Evolutionary conservation across 2,113 vertebrate genomes (phyloP), one percentile per base, ranked within the genome.

Genomic region (Pagrus major): DNA sequence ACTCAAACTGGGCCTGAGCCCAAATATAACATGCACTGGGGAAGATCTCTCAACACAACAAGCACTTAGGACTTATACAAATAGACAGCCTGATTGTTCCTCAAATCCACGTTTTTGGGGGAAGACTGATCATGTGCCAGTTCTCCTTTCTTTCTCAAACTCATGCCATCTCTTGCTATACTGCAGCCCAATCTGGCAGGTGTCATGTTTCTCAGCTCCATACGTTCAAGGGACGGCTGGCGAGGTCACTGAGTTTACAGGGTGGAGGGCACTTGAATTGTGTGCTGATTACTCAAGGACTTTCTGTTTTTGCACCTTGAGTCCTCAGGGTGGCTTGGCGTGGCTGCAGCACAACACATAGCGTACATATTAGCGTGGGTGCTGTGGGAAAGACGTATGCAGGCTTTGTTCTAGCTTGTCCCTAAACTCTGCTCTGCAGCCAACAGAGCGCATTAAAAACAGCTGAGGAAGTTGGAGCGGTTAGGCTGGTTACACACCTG

Each of bases 341-440:
- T 76, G 67, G 68, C 76, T 47, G 23, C 77, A 27, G 47, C 46
- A 21, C 31, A 4, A 81, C 78, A 86, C 70, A 81, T 54, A 76
- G 70, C 71, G 55, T 67, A 71, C 73, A 80, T 72, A 71, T 65
- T 46, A 78, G 76, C 8, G 35, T 60, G 52, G 46, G 74, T 8
- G 44, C 75, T 81, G 74, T 92, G 82, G 79, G 82, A 90, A 90
- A 87, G 78, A 82, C 82, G 74, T 63, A 71, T 3, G 8, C 76
- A 81, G 87, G 74, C 65, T 86, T 82, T 92, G 89, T 91, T 89
- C 76, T 42, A 78, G 82, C 89, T 80, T 90, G 86, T 88, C 77
- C 55, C 64, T 85, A 72, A 71, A 82, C 18, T 70, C 29, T 59
- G 60, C n/a, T 75, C 54, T 39, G 33, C 23, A 27, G 55, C 23